Conservation (phyloP, 2,113 vertebrate species). For the Ardeotis arabs region DNA sequence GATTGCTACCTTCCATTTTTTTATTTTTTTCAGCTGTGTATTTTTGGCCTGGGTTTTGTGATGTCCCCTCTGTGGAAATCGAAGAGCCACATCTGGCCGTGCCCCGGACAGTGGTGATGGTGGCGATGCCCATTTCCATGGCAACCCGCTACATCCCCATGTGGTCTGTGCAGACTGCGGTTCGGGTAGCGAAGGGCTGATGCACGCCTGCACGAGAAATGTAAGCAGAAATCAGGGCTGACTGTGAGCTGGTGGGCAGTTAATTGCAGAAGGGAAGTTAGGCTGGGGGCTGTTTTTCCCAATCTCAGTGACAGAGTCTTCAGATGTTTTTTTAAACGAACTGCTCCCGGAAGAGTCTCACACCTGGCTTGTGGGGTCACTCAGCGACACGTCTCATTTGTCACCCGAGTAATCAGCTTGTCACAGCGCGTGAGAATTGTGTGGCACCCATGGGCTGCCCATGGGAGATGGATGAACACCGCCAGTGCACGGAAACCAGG, state of each 20-base stretch:
- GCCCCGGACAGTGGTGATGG: neutral
- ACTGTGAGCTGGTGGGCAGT: fast-evolving
- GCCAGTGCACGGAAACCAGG: too few species aligned
- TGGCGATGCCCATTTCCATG: neutral
- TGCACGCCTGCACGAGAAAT: fast-evolving
- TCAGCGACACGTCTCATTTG: fast-evolving
- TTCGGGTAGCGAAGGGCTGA: neutral
- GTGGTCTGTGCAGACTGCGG: neutral
- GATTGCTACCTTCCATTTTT: neutral
- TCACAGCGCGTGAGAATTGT: fast-evolving
- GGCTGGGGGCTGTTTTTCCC: fast-evolving
- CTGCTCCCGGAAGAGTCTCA: neutral
- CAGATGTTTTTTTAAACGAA: fast-evolving
- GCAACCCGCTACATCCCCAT: neutral
- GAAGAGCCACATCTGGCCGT: fast-evolving
- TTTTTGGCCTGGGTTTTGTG: neutral
- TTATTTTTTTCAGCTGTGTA: neutral
- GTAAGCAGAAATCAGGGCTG: fast-evolving
- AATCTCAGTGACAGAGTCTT: fast-evolving
- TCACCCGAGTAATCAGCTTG: fast-evolving
- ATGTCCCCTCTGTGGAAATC: neutral
- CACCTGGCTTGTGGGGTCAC: fast-evolving
- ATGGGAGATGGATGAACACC: too few species aligned
- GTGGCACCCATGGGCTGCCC: too few species aligned
- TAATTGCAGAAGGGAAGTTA: neutral